phyloP scores from a whole-genome alignment of 2,888 invertebrate species.

The Ectemnius cavifrons region DNA sequence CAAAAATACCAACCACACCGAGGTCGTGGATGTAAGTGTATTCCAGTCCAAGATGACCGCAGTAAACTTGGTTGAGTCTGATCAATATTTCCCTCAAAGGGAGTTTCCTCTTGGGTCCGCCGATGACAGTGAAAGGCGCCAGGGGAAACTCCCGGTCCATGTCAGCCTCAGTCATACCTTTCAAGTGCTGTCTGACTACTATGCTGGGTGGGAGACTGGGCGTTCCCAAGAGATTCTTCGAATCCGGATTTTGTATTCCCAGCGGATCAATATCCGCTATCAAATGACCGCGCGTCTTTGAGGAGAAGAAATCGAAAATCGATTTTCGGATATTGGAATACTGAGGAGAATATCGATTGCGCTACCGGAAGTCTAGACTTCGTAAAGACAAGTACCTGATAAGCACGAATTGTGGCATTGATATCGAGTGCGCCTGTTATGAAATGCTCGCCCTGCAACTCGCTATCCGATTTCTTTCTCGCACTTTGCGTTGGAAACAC shows the following conservation, averaged over 20 bases:
- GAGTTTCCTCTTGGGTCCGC: slow-evolving; percentile 62
- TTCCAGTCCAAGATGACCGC: slow-evolving; percentile 70
- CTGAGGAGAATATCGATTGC: too few relatives aligned
- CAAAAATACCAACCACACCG: slow-evolving; percentile 50
- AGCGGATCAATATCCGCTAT: slow-evolving; percentile 91
- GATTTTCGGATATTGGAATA: neutral
- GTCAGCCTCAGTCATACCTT: slow-evolving; percentile 66
- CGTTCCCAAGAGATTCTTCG: slow-evolving; percentile 62
- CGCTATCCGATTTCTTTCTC: slow-evolving; percentile 44
- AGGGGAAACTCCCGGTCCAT: slow-evolving; percentile 66
- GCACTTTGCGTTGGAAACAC: slow-evolving; percentile 29
- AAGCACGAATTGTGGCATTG: slow-evolving; percentile 68
- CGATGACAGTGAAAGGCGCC: slow-evolving; percentile 64
- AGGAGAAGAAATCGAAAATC: slow-evolving; percentile 10
- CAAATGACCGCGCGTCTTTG: slow-evolving; percentile 89
- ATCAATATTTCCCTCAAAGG: slow-evolving; percentile 67
- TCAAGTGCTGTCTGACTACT: slow-evolving; percentile 66
- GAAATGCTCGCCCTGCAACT: slow-evolving; percentile 45
- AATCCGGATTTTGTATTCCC: slow-evolving; percentile 79
- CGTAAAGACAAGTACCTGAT: slow-evolving; percentile 60
- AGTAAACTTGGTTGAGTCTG: slow-evolving; percentile 71
- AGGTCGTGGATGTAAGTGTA: slow-evolving; percentile 69
- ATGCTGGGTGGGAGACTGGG: slow-evolving; percentile 64
- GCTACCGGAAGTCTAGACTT: too few relatives aligned
- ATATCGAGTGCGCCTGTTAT: slow-evolving; percentile 58